These are phyloP conservation scores for Porites divaricata DNA, from an alignment of 92 coral and sea anemone species.

Conservation along the genomic window DNA sequence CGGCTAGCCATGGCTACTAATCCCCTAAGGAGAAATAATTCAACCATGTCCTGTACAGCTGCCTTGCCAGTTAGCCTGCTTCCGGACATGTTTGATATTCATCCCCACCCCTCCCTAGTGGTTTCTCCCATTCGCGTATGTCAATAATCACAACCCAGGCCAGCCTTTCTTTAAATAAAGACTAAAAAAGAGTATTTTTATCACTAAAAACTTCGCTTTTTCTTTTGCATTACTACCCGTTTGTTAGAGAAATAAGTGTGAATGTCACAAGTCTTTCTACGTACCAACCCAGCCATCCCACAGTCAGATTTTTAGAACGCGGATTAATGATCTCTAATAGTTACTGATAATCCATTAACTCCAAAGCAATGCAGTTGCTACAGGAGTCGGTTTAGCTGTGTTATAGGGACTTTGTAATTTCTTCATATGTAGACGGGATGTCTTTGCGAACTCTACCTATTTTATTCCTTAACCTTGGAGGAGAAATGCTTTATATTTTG, in stretches of 20 bases:
- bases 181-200: too few species aligned
- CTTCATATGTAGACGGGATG: conserved; percentile 51
- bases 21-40: neutral
- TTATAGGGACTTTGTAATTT: neutral
- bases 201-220: too few species aligned
- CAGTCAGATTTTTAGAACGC: neutral
- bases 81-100: too few species aligned
- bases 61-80: neutral
- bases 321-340: conserved; percentile 18
- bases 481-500: conserved; percentile 96
- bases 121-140: too few species aligned
- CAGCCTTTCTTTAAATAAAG: too few species aligned
- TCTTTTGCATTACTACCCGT: neutral
- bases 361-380: conserved; percentile 6
- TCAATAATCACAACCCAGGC: too few species aligned
- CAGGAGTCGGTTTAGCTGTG: too few species aligned
- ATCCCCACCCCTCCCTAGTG: too few species aligned
- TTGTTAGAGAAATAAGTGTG: neutral
- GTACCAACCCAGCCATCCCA: conserved; percentile 1
- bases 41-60: neutral
- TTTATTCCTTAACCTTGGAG: conserved; percentile 96
- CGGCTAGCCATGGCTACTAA: neutral
- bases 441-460: conserved; percentile 95
- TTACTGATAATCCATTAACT: conserved; percentile 24
- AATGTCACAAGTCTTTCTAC: neutral